Evolutionary conservation across 2,888 invertebrate species (phyloP).

Genomic region (Leptopilina myrica): DNA sequence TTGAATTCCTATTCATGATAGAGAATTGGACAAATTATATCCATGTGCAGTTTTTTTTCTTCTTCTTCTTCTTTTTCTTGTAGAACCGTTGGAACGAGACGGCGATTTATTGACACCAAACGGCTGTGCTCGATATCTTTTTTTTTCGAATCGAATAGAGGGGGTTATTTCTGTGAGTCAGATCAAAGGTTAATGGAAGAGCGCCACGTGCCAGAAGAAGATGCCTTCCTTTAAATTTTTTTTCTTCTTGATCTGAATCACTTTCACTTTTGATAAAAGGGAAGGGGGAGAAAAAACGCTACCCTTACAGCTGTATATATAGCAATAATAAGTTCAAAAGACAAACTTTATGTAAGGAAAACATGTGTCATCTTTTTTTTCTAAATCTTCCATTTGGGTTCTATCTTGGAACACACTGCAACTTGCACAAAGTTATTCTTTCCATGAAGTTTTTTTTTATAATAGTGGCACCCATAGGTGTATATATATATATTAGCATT

Average conservation of each 20-base stretch:
- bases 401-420: background rate
- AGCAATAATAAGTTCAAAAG: background rate
- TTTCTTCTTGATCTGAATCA: background rate
- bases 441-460: background rate
- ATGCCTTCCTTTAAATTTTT: background rate
- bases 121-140: background rate
- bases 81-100: background rate
- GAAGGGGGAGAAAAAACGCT: background rate
- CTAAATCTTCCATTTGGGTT: slow-evolving; percentile 12
- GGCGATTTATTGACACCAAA: slow-evolving; percentile 18
- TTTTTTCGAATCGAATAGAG: too few relatives aligned
- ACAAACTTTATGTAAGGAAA: too few relatives aligned
- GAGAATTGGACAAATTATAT: background rate
- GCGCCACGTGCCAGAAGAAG: slow-evolving; percentile 55
- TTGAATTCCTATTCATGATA: too few relatives aligned
- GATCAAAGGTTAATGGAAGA: slow-evolving; percentile 59
- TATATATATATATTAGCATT: too few relatives aligned
- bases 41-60: background rate
- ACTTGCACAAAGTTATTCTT: background rate
- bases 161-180: background rate
- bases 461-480: too few relatives aligned
- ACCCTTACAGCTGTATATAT: slow-evolving; percentile 7
- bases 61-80: too few relatives aligned
- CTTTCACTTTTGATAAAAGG: background rate
- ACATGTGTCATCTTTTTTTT: slow-evolving; percentile 28